A percentile compares a stretch with the other conserved stretches of the same genome.
phyloP scores from a whole-genome alignment of 2,888 invertebrate genomes.

The Ctena decussata region DNA sequence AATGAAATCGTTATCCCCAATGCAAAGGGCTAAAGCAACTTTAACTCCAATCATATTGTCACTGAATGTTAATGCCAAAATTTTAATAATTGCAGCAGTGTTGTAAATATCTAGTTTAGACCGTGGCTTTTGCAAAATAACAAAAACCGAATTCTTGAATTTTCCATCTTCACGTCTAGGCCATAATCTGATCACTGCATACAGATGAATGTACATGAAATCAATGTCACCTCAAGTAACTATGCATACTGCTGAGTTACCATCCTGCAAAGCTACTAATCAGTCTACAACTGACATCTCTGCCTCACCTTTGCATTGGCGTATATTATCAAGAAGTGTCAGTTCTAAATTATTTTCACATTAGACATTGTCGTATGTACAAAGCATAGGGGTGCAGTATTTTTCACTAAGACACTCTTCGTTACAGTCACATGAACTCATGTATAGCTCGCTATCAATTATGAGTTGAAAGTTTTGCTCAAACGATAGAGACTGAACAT shows the following conservation, averaged over 20 bases:
- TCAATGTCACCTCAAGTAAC: not conserved
- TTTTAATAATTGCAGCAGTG: not conserved
- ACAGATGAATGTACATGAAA: not conserved
- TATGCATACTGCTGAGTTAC: not conserved
- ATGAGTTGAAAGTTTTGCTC: not conserved
- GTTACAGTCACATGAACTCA: not conserved
- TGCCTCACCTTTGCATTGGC: not conserved
- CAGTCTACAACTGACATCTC: not conserved
- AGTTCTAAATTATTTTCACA: not conserved
- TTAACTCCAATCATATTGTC: not conserved
- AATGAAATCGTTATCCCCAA: not conserved
- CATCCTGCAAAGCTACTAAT: not conserved
- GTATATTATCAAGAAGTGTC: not conserved
- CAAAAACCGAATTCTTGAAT: not conserved
- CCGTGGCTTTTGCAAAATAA: not conserved
- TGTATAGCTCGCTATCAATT: not conserved
- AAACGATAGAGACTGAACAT: not conserved
- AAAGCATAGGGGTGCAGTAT: not conserved
- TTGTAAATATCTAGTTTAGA: not conserved
- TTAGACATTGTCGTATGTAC: too few relatives aligned
- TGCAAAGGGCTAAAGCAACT: not conserved
- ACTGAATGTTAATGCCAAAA: not conserved
- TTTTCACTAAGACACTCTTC: not conserved
- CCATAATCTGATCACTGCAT: not conserved
- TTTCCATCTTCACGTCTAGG: not conserved